Conservation (phyloP, 1,140 invertebrate species). For the Cepaea nemoralis region DNA sequence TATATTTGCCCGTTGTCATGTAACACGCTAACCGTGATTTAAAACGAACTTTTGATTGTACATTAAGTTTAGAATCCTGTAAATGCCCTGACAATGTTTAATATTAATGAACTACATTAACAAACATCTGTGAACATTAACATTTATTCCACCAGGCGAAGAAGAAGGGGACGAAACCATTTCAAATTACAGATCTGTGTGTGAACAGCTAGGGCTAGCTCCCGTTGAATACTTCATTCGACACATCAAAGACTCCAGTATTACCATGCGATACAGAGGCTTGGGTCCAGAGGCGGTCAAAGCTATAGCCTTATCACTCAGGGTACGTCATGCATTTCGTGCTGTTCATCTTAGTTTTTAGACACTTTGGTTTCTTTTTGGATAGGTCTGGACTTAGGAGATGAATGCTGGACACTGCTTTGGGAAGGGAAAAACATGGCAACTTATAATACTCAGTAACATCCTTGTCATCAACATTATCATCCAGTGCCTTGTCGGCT, state of each 20-base stretch:
- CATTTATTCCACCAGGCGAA: conserved; percentile 30
- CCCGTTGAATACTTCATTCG: conserved; percentile 69
- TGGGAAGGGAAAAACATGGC: too few species aligned
- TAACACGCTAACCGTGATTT: too few species aligned
- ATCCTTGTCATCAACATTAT: too few species aligned
- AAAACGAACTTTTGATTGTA: too few species aligned
- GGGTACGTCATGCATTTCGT: conserved; percentile 60
- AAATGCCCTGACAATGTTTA: neutral
- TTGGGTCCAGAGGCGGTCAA: conserved; percentile 63
- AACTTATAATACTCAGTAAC: too few species aligned
- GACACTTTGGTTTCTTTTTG: too few species aligned
- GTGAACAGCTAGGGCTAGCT: conserved; percentile 65
- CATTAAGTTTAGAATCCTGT: neutral
- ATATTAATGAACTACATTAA: neutral
- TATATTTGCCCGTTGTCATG: too few species aligned
- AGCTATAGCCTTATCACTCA: conserved; percentile 69
- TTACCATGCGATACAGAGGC: conserved; percentile 70
- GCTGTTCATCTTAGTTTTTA: too few species aligned
- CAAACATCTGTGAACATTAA: neutral
- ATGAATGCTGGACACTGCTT: too few species aligned
- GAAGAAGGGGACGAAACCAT: conserved; percentile 54
- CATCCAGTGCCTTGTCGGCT: too few species aligned
- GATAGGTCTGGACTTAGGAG: too few species aligned
- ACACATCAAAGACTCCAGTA: conserved; percentile 63
- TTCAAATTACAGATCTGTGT: conserved; percentile 62